Conservation (phyloP, 2,888 invertebrate genomes). For the Dasysyrphus tricinctus region DNA sequence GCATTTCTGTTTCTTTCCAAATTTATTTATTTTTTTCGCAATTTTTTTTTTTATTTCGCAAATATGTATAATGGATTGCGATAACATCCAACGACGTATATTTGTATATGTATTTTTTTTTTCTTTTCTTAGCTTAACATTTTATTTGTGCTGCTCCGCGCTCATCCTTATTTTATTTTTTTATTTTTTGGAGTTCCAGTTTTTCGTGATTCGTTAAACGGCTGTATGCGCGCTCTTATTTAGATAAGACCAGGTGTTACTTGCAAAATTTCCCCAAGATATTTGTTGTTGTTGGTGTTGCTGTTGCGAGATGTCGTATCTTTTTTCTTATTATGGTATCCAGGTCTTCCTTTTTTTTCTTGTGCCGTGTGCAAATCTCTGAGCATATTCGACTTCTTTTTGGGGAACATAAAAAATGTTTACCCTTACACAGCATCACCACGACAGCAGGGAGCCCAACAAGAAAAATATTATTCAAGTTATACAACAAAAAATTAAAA, state of each 20-base stretch:
- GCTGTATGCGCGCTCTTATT: constrained; percentile 70
- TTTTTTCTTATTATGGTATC: constrained; percentile 18
- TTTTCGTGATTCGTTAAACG: constrained; percentile 66
- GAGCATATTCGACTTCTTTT: constrained; percentile 32
- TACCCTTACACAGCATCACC: constrained; percentile 45
- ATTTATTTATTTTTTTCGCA: constrained; percentile 22
- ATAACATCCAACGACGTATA: constrained; percentile 68
- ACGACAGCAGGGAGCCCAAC: constrained; percentile 65
- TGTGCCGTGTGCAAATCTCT: constrained; percentile 6
- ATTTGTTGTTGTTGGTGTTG: constrained; percentile 23
- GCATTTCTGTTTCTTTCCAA: constrained; percentile 57
- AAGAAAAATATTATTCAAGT: constrained; percentile 38
- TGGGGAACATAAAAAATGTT: constrained; percentile 31
- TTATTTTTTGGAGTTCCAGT: constrained; percentile 50
- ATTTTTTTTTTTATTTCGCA: constrained; percentile 36
- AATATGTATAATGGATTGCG: constrained; percentile 68
- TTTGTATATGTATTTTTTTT: constrained; percentile 54
- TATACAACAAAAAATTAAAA: constrained; percentile 9
- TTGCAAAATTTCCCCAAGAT: constrained; percentile 65
- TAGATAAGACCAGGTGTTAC: constrained; percentile 75
- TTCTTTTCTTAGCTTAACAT: constrained; percentile 13
- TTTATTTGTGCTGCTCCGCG: constrained; percentile 22
- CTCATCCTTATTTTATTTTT: constrained; percentile 11
- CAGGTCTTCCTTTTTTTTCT: constrained; percentile 9
- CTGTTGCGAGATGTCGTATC: constrained; percentile 17